These are phyloP conservation scores for Epinotia nisella DNA, from an alignment of 2,888 invertebrate species.

Conservation along the genomic window DNA sequence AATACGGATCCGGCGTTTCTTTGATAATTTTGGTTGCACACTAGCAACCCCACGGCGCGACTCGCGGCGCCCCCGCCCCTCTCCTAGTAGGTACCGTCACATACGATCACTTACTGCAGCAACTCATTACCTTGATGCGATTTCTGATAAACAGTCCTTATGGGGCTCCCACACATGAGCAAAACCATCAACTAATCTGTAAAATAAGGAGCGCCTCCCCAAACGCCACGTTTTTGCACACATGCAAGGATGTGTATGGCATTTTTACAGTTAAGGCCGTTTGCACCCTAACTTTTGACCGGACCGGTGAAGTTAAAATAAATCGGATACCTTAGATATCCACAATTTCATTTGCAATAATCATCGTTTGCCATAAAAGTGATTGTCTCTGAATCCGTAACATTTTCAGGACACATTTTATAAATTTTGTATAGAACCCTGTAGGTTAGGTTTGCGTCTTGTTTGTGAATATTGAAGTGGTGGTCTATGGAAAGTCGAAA, in stretches of 20 bases:
- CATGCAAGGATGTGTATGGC: background rate
- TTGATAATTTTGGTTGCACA: background rate
- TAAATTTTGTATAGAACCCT: no score
- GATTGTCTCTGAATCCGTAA: no score
- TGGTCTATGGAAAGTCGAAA: no score
- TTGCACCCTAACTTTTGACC: no score
- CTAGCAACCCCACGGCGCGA: constrained; percentile 11
- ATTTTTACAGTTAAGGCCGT: no score
- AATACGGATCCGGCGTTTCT: background rate
- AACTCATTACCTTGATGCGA: constrained; percentile 64
- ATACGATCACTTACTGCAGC: constrained; percentile 65
- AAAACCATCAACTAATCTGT: background rate
- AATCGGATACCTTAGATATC: no score
- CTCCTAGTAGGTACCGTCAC: constrained; percentile 58
- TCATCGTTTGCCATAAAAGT: no score
- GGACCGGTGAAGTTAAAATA: no score
- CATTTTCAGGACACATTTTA: no score
- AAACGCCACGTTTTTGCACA: background rate
- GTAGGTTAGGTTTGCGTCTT: no score
- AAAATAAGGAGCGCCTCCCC: background rate
- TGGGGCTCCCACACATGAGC: background rate
- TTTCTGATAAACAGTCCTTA: constrained; percentile 48
- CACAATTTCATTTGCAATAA: no score
- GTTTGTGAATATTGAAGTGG: no score
- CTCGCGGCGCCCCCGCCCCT: constrained; percentile 48